Percentiles rank a stretch among this genome's conserved stretches.
phyloP scores from a whole-genome alignment of 2,797 vertebrate species.

The Denticeps clupeoides region DNA sequence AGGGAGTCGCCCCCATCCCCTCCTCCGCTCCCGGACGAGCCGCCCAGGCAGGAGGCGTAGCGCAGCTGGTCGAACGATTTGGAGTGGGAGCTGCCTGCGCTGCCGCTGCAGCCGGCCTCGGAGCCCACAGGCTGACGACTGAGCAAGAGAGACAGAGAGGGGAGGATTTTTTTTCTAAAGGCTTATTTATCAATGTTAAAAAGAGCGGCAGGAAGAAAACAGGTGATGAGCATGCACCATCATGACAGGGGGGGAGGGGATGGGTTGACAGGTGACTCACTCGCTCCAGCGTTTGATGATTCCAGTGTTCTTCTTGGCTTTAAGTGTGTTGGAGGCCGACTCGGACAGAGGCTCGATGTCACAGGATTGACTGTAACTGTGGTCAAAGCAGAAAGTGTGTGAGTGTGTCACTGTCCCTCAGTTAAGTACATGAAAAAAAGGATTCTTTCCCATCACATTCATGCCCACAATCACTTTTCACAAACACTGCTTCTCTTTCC shows the following conservation, averaged over 20 bases:
- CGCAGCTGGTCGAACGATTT: constrained; percentile 78
- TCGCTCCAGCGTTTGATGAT: constrained; percentile 84
- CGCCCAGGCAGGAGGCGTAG: constrained; percentile 62
- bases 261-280: constrained; percentile 47
- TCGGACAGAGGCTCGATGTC: constrained; percentile 75
- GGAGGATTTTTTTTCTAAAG: no score
- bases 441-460: no score
- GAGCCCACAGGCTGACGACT: constrained; percentile 64
- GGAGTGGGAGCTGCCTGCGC: constrained; percentile 63
- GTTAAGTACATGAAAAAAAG: no score
- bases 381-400: no score
- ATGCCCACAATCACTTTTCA: no score
- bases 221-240: neutral
- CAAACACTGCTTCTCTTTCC: no score
- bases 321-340: constrained; percentile 71
- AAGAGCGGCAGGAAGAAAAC: neutral
- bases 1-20: constrained; percentile 60
- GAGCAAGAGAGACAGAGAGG: neutral
- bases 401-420: neutral
- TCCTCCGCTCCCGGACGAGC: constrained; percentile 9
- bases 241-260: neutral
- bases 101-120: constrained; percentile 51
- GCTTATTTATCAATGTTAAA: no score
- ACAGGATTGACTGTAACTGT: constrained; percentile 70
- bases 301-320: constrained; percentile 69